These are phyloP conservation scores for Vanacampus margaritifer DNA, from an alignment of 2,113 vertebrate species.

Conservation along the genomic window DNA sequence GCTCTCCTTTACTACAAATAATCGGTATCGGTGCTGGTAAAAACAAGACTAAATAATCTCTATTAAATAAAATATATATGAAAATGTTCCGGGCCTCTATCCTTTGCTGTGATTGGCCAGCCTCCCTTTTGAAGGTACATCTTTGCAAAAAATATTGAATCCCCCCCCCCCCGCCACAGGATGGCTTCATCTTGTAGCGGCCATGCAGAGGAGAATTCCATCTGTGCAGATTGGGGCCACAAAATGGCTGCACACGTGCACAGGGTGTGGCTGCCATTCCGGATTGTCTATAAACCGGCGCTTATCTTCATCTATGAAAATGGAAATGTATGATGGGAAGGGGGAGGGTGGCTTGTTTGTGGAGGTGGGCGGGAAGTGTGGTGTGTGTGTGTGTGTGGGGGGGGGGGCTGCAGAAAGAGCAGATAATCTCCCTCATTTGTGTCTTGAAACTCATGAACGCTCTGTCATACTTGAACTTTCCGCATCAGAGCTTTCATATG, in stretches of 20 bases:
- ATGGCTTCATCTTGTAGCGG: conserved; percentile 34
- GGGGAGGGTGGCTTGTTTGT: background rate
- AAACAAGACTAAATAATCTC: no score
- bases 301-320: conserved; percentile 35
- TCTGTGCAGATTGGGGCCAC: conserved; percentile 51
- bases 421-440: conserved; percentile 37
- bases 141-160: no score
- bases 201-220: conserved; percentile 52
- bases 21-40: no score
- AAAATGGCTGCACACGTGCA: conserved; percentile 55
- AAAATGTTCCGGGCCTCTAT: background rate
- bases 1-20: no score
- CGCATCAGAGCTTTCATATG: background rate
- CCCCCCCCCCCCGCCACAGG: background rate
- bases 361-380: no score
- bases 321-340: conserved; percentile 30
- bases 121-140: no score
- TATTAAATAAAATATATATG: no score
- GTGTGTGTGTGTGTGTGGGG: no score
- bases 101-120: background rate
- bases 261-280: conserved; percentile 35
- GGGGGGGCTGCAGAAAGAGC: conserved; percentile 26
- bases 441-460: conserved; percentile 22
- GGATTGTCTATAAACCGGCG: conserved; percentile 31
- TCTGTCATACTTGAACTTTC: conserved; percentile 19